Evolutionary conservation across 2,888 invertebrate genomes (phyloP), one percentile per base, ranked within the genome.

Genomic region (Ligdia adustata): DNA sequence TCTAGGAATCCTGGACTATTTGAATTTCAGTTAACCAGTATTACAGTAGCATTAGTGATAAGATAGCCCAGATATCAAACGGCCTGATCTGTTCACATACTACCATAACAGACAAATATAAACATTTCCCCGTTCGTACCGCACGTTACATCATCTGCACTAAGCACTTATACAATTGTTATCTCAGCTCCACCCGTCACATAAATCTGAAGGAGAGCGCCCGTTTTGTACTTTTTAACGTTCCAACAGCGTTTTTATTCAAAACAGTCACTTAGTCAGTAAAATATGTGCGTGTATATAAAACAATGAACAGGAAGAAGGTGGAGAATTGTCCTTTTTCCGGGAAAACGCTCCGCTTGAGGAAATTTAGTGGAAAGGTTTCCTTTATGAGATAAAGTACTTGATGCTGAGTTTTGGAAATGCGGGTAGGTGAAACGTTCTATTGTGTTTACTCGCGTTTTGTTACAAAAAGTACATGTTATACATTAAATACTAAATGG

Each of bases 201-300:
- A 83, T 84, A 84, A 84, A 85, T 85, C 80, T 75, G 48, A 52
- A 51, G 48, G 29, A 60, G 52, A 50, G 63, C 55, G 60, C 59
- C 62, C 73, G 62, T 78, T 82, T 75, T 79, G 74, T 84, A 82
- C 81, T 81, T 86, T 86, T 84, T 85, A 87, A 85, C 83, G 78
- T 69, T 56, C 64, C 53, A 85, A 83, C 82, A 80, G 82, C 83
- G 76, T 87, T 90, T 89, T 90, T 90, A 90, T 90, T 90, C 79
- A 89, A 90, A 88, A 75, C 74, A 87, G 79, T 83, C 88, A 88
- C 87, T 89, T 89, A 87, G 82, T 80, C 82, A 82, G 85, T 84
- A 87, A 90, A 90, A 90, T 89, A 88, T 89, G 86, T 87, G 58
- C 38, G 76, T 78, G 74, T 75, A 72, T 71, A 73, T 73, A 69